Evolutionary conservation across 2,888 invertebrate genomes (phyloP).

Genomic region (Myathropa florea): DNA sequence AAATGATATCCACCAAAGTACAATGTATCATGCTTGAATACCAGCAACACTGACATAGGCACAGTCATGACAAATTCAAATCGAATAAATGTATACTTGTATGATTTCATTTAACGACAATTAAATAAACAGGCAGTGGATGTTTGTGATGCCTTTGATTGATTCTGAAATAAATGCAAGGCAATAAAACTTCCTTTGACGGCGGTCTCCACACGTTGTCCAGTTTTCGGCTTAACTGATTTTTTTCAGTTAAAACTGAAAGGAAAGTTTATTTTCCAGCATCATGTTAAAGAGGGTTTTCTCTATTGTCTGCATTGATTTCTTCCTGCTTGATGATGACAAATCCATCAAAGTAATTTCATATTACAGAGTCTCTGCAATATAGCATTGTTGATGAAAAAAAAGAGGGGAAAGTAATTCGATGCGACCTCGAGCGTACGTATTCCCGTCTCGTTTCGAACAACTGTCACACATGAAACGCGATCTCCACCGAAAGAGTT

Average conservation of each 20-base stretch:
- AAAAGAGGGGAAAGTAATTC: slow-evolving; percentile 49
- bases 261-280: background rate
- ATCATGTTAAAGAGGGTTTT: too few relatives aligned
- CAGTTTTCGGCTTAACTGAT: too few relatives aligned
- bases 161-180: too few relatives aligned
- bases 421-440: slow-evolving; percentile 51
- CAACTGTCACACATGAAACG: slow-evolving; percentile 57
- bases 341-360: background rate
- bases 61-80: background rate
- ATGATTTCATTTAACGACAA: background rate
- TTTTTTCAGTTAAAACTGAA: too few relatives aligned
- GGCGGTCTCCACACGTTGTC: background rate
- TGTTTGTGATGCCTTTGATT: background rate
- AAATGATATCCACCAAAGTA: background rate
- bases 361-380: background rate
- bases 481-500: slow-evolving; percentile 56
- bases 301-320: too few relatives aligned
- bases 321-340: background rate
- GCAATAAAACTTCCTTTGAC: background rate
- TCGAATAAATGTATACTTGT: background rate
- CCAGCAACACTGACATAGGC: background rate
- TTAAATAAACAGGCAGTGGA: background rate
- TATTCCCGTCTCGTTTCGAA: slow-evolving; percentile 45
- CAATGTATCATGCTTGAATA: background rate
- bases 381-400: background rate